phyloP scores from a whole-genome alignment of 2,113 vertebrate genomes.

The Potamarius usumacintae region DNA sequence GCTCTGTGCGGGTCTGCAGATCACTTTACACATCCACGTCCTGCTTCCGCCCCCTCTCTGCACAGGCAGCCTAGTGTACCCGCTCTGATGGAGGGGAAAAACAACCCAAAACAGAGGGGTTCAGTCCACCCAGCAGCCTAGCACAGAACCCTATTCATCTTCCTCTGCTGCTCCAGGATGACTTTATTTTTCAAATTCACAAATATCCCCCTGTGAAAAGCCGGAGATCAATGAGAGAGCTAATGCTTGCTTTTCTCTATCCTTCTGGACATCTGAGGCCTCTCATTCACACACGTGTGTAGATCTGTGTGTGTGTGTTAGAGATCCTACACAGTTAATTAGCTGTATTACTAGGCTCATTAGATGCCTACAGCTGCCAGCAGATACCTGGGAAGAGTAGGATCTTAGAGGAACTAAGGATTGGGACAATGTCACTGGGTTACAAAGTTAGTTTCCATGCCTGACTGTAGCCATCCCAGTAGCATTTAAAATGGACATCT shows the following conservation, averaged over 20 bases:
- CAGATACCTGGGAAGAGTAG: constrained; percentile 25
- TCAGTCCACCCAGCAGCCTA: constrained; percentile 70
- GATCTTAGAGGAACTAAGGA: background rate
- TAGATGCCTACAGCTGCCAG: constrained; percentile 13
- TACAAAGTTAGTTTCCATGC: background rate
- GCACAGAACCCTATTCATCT: constrained; percentile 81
- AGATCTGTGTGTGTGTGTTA: constrained; percentile 34
- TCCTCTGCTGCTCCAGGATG: constrained; percentile 63
- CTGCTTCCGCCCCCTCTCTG: constrained; percentile 76
- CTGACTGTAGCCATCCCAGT: background rate
- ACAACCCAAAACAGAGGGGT: constrained; percentile 77
- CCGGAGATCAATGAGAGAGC: constrained; percentile 56
- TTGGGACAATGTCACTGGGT: background rate
- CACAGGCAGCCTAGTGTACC: constrained; percentile 76
- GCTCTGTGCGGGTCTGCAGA: constrained; percentile 76
- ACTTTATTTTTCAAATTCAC: constrained; percentile 70
- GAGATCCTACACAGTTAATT: constrained; percentile 22
- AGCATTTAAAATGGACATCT: constrained; percentile 25
- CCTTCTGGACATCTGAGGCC: constrained; percentile 48
- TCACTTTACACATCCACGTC: constrained; percentile 81
- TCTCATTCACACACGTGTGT: constrained; percentile 44
- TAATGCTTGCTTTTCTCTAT: constrained; percentile 54
- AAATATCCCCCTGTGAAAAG: constrained; percentile 65
- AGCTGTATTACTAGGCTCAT: background rate
- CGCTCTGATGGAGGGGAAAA: constrained; percentile 58